These are phyloP conservation scores for Myrmecobius fasciatus DNA, from an alignment of 2,113 vertebrate species.

Conservation along the genomic window DNA sequence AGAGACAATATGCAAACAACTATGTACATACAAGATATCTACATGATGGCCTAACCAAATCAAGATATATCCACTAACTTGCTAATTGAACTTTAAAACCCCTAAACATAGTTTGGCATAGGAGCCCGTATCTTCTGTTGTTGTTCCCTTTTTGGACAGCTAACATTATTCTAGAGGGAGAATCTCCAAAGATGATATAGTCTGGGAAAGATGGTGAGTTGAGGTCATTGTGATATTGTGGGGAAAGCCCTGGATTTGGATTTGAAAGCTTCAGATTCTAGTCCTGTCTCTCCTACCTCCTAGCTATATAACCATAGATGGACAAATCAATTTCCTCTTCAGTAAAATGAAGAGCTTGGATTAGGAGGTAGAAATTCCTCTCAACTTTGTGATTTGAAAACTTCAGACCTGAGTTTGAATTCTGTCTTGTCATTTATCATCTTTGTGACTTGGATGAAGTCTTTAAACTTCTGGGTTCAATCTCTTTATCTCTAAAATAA, in stretches of 20 bases:
- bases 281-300: neutral
- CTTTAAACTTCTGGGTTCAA: too few relatives aligned
- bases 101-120: neutral
- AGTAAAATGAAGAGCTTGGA: neutral
- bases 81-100: neutral
- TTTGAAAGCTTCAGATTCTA: neutral
- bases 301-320: neutral
- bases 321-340: neutral
- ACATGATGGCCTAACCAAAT: neutral
- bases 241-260: neutral
- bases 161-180: neutral
- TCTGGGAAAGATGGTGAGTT: neutral
- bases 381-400: neutral
- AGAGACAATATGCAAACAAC: too few relatives aligned
- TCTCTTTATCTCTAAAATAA: neutral
- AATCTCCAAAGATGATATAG: neutral
- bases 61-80: neutral
- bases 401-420: neutral
- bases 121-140: neutral
- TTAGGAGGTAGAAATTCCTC: neutral
- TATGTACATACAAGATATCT: too few relatives aligned
- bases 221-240: neutral
- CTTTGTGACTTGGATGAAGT: neutral
- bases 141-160: too few relatives aligned
- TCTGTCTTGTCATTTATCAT: neutral